Evolutionary conservation across 2,888 invertebrate genomes (phyloP), one percentile per base, ranked within the genome.

Genomic region (Serripes groenlandicus): DNA sequence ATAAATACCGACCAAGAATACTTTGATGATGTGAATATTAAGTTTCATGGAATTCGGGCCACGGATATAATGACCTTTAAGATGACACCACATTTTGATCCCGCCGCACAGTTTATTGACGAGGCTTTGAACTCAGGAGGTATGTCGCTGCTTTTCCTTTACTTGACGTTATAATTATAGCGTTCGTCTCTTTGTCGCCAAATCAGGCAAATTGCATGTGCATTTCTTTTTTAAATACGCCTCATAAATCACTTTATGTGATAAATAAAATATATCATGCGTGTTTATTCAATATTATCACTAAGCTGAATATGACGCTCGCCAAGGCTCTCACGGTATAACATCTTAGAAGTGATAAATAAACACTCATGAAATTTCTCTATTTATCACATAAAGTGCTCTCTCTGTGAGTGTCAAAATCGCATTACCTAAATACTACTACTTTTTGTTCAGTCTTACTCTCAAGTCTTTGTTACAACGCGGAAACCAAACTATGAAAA

Each of bases 81-180:
- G 93, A 97, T 98, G 93, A 96, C 97, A 72, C 96, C 96, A 92
- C 97, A 97, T 95, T 98, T 98, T 95, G 96, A 97, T 89, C 96
- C 96, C 91, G 97, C 97, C 76, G 96, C 97, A 71, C 96, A 97
- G 91, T 98, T 98, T 93, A 98, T 98, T 81, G 97, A 97, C 86
- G 96, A 97, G 88, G 97, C 91, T 7, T 75, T 92, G 5, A 77
- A 79, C 21, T 66, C 81, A n/a, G 88, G 88, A 70, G 93, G 93
- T 93, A 78, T 58, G 85, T 75, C 18, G 30, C 32, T 23, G 52
- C 42, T 56, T n/a, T 3, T 23, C 23, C 23, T 70, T 96, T 96
- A 88, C 95, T 96, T 89, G 98, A 97, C 95, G 96, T 97, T 94
- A 21, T n/a, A n/a, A n/a, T n/a, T n/a, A n/a, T n/a, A n/a, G n/a